phyloP scores from a whole-genome alignment of 2,797 vertebrate genomes.

The Leuciscus waleckii region DNA sequence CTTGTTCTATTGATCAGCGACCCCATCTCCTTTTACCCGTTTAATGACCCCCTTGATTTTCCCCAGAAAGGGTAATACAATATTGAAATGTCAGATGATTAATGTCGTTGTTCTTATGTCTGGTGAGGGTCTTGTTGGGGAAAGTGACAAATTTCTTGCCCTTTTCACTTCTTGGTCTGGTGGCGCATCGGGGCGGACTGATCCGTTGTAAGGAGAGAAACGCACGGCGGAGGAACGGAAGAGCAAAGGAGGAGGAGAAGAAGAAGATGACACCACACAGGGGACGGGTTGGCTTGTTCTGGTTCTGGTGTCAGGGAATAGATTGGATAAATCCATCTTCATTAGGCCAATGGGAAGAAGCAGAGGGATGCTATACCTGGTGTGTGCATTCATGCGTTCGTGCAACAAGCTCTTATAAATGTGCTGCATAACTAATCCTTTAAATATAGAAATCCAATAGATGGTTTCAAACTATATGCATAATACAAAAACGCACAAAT shows the following conservation, averaged over 20 bases:
- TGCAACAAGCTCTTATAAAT: conserved; percentile 10
- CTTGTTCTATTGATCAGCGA: conserved; percentile 82
- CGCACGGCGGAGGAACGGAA: background rate
- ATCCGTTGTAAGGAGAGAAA: background rate
- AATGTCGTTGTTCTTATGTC: conserved; percentile 79
- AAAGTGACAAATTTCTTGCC: conserved; percentile 84
- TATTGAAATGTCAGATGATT: conserved; percentile 88
- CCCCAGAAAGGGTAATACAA: conserved; percentile 86
- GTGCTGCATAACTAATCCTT: background rate
- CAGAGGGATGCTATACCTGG: conserved; percentile 4
- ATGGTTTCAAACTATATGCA: background rate
- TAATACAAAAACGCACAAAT: background rate
- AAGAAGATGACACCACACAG: conserved; percentile 31
- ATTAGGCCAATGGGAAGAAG: conserved; percentile 71
- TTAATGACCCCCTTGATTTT: conserved; percentile 81
- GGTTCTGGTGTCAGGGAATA: conserved; percentile 78
- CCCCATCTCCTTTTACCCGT: conserved; percentile 74
- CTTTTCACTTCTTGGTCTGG: conserved; percentile 74
- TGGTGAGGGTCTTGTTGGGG: conserved; percentile 69
- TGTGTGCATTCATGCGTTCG: conserved; percentile 24
- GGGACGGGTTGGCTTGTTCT: conserved; percentile 58
- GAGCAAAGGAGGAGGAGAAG: conserved; percentile 52
- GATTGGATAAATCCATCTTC: conserved; percentile 86
- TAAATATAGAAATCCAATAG: background rate
- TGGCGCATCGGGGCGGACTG: background rate